A percentile compares a stretch with the other conserved stretches of the same genome.
Conservation (phyloP, 2,113 vertebrate species). For the Riparia riparia region DNA sequence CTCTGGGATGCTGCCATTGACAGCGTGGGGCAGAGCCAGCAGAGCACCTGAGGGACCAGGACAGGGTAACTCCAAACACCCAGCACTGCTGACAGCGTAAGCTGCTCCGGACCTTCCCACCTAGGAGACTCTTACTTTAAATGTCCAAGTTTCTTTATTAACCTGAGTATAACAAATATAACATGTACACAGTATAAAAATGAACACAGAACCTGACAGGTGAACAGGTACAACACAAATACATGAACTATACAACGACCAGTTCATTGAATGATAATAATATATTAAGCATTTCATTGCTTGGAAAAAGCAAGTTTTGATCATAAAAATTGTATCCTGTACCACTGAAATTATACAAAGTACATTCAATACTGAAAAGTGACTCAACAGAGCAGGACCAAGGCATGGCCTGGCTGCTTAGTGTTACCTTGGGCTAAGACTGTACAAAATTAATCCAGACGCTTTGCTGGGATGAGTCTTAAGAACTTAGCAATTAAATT, state of each 20-base stretch:
- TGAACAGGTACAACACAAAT: conserved; percentile 68
- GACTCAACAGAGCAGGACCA: neutral
- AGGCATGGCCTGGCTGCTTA: conserved; percentile 9
- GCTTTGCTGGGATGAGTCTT: conserved; percentile 44
- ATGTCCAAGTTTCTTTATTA: conserved; percentile 82
- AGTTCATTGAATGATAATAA: neutral
- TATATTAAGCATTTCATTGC: conserved; percentile 57
- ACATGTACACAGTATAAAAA: conserved; percentile 83
- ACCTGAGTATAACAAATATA: conserved; percentile 84
- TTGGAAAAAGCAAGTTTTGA: conserved; percentile 66
- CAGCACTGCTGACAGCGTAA: fast-evolving
- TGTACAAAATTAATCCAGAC: conserved; percentile 62
- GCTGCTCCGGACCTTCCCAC: neutral
- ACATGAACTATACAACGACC: neutral
- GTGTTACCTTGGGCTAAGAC: conserved; percentile 29
- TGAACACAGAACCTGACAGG: conserved; percentile 48
- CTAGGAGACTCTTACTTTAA: neutral
- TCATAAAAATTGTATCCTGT: conserved; percentile 76
- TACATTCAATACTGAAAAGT: conserved; percentile 85
- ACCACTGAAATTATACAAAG: conserved; percentile 88
- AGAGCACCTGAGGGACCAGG: neutral
- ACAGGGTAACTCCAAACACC: neutral
- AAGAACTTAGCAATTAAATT: conserved; percentile 59
- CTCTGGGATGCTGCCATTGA: fast-evolving
- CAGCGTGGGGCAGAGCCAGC: neutral